phyloP scores from a whole-genome alignment of 2,113 vertebrate species.

The Rallus limicola region DNA sequence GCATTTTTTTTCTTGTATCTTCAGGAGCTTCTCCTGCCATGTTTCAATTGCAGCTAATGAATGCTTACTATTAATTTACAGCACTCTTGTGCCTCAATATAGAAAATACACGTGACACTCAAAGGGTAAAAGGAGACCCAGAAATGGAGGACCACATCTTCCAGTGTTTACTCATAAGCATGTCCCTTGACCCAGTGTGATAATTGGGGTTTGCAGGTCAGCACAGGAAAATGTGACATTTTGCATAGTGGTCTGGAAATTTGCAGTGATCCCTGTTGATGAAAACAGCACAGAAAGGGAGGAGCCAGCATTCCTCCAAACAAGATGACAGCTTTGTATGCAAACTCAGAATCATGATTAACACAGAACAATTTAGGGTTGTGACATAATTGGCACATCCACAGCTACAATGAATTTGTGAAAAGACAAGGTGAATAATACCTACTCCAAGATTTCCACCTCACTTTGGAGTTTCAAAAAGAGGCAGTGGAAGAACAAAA shows the following conservation, averaged over 20 bases:
- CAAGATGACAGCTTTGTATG: background rate
- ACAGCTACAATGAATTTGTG: background rate
- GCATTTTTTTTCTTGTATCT: background rate
- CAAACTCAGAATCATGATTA: background rate
- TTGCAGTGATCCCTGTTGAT: background rate
- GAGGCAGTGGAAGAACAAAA: background rate
- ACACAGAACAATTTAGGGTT: background rate
- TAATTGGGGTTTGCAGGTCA: conserved; percentile 10
- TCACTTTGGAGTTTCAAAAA: background rate
- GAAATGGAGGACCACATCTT: background rate
- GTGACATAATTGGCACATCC: background rate
- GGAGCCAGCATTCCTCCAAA: background rate
- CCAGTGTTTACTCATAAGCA: background rate
- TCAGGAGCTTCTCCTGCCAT: background rate
- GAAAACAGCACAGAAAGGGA: background rate
- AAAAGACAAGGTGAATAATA: background rate
- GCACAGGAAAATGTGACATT: background rate
- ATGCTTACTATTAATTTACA: background rate
- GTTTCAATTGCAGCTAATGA: background rate
- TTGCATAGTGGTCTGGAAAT: background rate
- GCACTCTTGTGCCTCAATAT: background rate
- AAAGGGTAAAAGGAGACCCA: background rate
- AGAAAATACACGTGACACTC: background rate
- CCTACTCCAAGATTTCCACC: background rate
- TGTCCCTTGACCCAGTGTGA: background rate